Base-by-base conservation (phyloP, 2,797 vertebrate species). In the Cygnus olor region DNA sequence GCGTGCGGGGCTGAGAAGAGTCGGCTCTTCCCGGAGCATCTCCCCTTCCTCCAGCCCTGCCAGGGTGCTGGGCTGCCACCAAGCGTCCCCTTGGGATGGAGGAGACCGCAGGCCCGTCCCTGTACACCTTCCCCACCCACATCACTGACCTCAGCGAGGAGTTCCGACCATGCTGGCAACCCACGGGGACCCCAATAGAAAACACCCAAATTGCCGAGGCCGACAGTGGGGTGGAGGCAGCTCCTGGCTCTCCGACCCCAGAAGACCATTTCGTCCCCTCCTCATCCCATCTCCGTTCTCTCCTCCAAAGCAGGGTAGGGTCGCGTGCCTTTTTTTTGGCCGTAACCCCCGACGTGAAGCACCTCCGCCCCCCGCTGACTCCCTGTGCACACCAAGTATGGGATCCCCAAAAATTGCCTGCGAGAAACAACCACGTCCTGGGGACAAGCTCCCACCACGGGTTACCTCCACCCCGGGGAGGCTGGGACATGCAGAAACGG, bases 391-490 rank as follows among this genome's bases (percentile, higher is more conserved):
- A 89, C 84, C 83, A 78, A 80, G 20, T 0, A 3, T 0, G 47
- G 57, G 63, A 90, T 24, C 56, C 20, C 38, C 13, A 34, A 3
- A 10, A 58, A 54, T 13, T 0, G 1, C 57, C 84, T 24, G 74
- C 0, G 0, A 86, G 74, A 8, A 88, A 3, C 57, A 22, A 56
- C 51, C 2, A 1, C 1, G 0, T 38, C 69, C 58, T 0, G 0
- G 51, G 42, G 70, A 32, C 0, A 16, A 42, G 68, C 63, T 90
- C 40, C 51, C 16, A 0, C 61, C 10, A 0, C 0, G 61, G 57
- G 3, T 54, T 42, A 65, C 40, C 83, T 89, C 79, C 81, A 38
- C 10, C 80, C 17, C 1, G 5, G 51, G 68, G 56, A 70, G 44
- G 25, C 40, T 76, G 74, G 61, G 47, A 79, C 71, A 44, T 1